Conservation (phyloP, 2,888 invertebrate genomes). For the Trisateles emortualis region DNA sequence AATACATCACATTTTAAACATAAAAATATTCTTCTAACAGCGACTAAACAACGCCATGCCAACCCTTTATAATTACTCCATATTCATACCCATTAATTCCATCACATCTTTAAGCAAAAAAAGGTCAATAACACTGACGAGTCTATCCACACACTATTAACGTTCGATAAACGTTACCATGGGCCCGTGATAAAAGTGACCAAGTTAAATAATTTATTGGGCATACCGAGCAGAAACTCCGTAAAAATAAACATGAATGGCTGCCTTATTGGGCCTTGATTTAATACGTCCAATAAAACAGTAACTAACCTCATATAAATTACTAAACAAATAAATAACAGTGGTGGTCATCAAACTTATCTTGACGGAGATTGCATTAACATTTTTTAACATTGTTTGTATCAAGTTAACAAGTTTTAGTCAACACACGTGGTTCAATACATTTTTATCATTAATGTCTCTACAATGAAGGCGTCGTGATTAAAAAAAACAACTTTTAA, state of each 20-base stretch:
- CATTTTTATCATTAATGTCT: too few relatives aligned
- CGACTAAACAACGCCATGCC: neutral
- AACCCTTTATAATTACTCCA: neutral
- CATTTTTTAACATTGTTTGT: slow-evolving; percentile 60
- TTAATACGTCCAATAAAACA: slow-evolving; percentile 86
- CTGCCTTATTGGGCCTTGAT: slow-evolving; percentile 87
- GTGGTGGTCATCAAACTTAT: slow-evolving; percentile 82
- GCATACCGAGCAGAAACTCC: slow-evolving; percentile 84
- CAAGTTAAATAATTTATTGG: slow-evolving; percentile 84
- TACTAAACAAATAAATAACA: slow-evolving; percentile 87
- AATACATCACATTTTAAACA: too few relatives aligned
- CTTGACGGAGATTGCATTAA: slow-evolving; percentile 58
- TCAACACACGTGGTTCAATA: neutral
- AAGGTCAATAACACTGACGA: slow-evolving; percentile 22
- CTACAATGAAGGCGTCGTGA: too few relatives aligned
- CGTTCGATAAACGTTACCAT: slow-evolving; percentile 77
- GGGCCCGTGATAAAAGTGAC: slow-evolving; percentile 85
- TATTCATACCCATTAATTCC: slow-evolving; percentile 20
- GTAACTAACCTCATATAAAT: slow-evolving; percentile 87
- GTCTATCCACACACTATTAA: slow-evolving; percentile 66
- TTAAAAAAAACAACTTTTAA: too few relatives aligned
- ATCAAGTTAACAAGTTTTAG: slow-evolving; percentile 35
- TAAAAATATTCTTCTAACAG: too few relatives aligned
- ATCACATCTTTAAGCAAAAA: slow-evolving; percentile 24
- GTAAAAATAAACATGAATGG: slow-evolving; percentile 87